Conservation (phyloP, 2,888 invertebrate species). For the Drosophila acutilabella region DNA sequence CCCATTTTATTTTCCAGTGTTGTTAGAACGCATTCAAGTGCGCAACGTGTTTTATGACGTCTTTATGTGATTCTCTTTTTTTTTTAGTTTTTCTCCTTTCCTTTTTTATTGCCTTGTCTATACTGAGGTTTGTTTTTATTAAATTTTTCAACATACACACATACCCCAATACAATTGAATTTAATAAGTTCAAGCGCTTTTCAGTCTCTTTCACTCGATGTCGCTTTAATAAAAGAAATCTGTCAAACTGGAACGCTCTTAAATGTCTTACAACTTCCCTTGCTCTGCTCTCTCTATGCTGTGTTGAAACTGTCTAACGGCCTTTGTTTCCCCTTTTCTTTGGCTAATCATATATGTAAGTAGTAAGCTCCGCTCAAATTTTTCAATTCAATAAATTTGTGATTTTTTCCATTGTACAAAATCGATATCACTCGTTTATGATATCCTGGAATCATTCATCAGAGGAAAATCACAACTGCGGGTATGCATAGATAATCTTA, state of each 20-base stretch:
- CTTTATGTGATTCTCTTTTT: constrained; percentile 56
- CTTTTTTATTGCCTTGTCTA: constrained; percentile 53
- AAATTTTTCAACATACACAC: constrained; percentile 50
- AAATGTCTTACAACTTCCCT: constrained; percentile 65
- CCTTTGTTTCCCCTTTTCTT: constrained; percentile 18
- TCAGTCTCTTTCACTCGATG: constrained; percentile 57
- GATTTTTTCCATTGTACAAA: constrained; percentile 10
- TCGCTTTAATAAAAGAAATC: constrained; percentile 76
- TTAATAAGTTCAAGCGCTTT: constrained; percentile 63
- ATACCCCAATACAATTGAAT: constrained; percentile 38
- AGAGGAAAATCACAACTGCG: neutral
- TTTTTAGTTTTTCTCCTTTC: neutral
- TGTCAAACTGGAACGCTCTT: constrained; percentile 78
- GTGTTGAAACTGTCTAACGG: constrained; percentile 55
- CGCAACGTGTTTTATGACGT: constrained; percentile 63
- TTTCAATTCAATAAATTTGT: constrained; percentile 60
- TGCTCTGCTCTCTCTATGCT: constrained; percentile 22
- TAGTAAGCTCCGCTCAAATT: constrained; percentile 55
- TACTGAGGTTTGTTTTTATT: constrained; percentile 70
- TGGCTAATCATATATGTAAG: constrained; percentile 61
- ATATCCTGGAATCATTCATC: neutral
- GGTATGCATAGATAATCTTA: neutral
- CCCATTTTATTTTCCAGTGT: constrained; percentile 7
- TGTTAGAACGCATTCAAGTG: constrained; percentile 59
- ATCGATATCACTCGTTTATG: constrained; percentile 5